These are phyloP conservation scores for Sus scrofa DNA, from an alignment of 2,113 vertebrate species.

Conservation along the genomic window DNA sequence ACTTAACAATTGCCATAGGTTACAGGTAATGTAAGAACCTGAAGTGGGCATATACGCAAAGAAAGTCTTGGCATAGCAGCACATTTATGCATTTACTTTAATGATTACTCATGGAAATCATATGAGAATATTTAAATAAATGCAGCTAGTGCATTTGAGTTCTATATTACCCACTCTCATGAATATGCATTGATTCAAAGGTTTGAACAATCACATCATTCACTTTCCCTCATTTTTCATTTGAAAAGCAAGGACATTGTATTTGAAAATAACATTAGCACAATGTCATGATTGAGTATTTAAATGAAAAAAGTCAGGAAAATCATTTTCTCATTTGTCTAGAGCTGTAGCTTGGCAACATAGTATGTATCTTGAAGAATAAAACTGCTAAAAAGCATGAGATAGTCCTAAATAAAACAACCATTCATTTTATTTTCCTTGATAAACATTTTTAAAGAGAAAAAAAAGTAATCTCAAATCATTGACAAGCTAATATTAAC, in stretches of 20 bases:
- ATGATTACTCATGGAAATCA: constrained; percentile 55
- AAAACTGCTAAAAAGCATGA: constrained; percentile 33
- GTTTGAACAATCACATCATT: constrained; percentile 69
- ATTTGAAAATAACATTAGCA: constrained; percentile 78
- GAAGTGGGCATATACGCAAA: neutral
- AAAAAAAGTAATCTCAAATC: constrained; percentile 3
- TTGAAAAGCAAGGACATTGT: constrained; percentile 70
- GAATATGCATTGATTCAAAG: constrained; percentile 68
- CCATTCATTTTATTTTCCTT: constrained; percentile 55
- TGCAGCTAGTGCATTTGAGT: constrained; percentile 56
- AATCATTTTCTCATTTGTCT: constrained; percentile 72
- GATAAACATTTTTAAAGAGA: constrained; percentile 33
- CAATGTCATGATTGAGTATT: constrained; percentile 72
- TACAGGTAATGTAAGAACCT: constrained; percentile 9
- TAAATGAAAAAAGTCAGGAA: constrained; percentile 71
- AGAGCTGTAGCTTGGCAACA: constrained; percentile 61
- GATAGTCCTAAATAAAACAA: constrained; percentile 44
- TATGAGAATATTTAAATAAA: constrained; percentile 73
- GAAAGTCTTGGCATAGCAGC: neutral
- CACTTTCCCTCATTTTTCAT: constrained; percentile 66
- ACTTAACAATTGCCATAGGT: neutral
- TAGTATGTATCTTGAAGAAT: constrained; percentile 19
- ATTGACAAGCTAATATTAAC: constrained; percentile 50
- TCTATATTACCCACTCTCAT: constrained; percentile 63
- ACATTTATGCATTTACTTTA: constrained; percentile 56